Conservation (phyloP, 2,888 invertebrate genomes). For the Stenurella melanura region DNA sequence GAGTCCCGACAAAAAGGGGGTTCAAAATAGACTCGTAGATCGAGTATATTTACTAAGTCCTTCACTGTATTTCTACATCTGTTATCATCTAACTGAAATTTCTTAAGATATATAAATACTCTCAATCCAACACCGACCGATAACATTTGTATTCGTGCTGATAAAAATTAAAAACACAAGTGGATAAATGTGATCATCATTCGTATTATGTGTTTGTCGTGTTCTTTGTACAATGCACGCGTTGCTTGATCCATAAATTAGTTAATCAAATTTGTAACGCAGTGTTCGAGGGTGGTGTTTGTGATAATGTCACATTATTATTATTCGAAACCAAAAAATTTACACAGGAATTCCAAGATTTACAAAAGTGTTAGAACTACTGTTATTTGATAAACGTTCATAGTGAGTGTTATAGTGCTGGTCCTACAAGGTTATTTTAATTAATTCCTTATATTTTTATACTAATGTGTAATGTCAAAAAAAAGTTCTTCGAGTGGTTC, state of each 20-base stretch:
- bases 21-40: no score
- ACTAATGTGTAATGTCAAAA: slow-evolving; percentile 49
- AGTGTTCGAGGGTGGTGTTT: neutral
- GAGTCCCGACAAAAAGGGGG: no score
- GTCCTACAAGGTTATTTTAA: neutral
- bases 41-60: neutral
- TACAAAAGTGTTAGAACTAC: slow-evolving; percentile 14
- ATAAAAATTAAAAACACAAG: slow-evolving; percentile 34
- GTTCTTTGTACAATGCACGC: neutral
- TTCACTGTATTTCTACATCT: slow-evolving; percentile 4
- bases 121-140: slow-evolving; percentile 15
- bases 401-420: neutral
- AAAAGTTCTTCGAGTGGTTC: slow-evolving; percentile 48
- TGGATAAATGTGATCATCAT: slow-evolving; percentile 10
- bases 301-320: slow-evolving; percentile 36
- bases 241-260: neutral
- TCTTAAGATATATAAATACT: slow-evolving; percentile 32
- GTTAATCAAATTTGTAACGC: neutral
- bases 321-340: slow-evolving; percentile 1
- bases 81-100: neutral
- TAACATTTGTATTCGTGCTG: slow-evolving; percentile 33
- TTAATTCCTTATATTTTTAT: neutral
- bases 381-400: slow-evolving; percentile 28
- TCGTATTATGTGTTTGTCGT: slow-evolving; percentile 9
- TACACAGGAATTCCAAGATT: slow-evolving; percentile 15